Conservation (phyloP, 2,888 invertebrate species). For the Cheilosia pagana region DNA sequence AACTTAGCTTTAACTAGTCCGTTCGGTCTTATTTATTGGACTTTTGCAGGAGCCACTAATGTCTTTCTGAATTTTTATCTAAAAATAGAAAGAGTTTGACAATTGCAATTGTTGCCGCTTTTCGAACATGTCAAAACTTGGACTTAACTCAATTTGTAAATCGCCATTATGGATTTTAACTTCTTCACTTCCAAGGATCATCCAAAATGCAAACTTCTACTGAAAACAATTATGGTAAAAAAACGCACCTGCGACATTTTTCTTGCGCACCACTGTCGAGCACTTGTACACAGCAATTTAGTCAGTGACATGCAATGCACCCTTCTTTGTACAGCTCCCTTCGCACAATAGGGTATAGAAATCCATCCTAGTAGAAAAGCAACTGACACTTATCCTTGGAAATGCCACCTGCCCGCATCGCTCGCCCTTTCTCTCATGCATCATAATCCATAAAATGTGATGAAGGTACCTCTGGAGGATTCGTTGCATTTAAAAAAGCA, state of each 20-base stretch:
- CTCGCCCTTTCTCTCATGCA: conserved; percentile 27
- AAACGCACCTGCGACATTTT: neutral
- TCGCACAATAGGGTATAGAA: conserved; percentile 1
- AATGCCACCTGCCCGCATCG: conserved; percentile 21
- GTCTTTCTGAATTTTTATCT: too few species aligned
- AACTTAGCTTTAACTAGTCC: too few species aligned
- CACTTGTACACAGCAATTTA: conserved; percentile 7
- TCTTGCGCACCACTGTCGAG: neutral
- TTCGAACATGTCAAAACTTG: too few species aligned
- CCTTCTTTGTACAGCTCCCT: neutral
- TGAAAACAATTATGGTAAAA: too few species aligned
- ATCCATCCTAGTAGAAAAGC: conserved; percentile 22
- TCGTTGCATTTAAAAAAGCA: conserved; percentile 67
- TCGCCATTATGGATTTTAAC: too few species aligned
- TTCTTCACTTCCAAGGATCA: too few species aligned
- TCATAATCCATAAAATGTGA: conserved; percentile 66
- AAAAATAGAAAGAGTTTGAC: too few species aligned
- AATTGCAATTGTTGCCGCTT: too few species aligned
- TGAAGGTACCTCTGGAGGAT: conserved; percentile 33
- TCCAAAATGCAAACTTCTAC: too few species aligned
- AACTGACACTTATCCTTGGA: conserved; percentile 51
- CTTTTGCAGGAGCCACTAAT: too few species aligned
- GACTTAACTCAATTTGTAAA: too few species aligned
- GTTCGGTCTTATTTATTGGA: too few species aligned
- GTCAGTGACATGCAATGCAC: conserved; percentile 10